Conservation (phyloP, 1,140 invertebrate species). For the Fopius arisanus region DNA sequence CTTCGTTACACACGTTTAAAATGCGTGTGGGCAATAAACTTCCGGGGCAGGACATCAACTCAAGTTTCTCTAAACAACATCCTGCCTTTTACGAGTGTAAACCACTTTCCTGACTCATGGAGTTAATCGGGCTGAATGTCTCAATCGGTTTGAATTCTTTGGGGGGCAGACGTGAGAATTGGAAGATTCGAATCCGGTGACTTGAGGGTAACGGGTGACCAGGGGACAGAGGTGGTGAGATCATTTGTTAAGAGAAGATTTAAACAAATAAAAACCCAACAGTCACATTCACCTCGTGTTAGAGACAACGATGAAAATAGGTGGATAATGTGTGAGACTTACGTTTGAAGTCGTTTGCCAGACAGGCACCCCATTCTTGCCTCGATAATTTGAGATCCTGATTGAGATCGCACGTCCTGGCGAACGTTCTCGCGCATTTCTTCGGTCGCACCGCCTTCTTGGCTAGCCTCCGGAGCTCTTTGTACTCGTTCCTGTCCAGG, state of each 20-base stretch:
- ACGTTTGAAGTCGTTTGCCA: conserved; percentile 73
- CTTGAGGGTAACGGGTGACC: no score
- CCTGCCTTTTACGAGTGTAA: conserved; percentile 23
- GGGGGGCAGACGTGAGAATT: not conserved
- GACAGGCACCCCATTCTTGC: conserved; percentile 85
- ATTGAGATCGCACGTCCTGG: conserved; percentile 84
- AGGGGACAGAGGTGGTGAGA: no score
- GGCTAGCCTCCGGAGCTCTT: conserved; percentile 79
- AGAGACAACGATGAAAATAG: not conserved
- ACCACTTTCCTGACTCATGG: conserved; percentile 10
- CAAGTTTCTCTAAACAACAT: conserved; percentile 29
- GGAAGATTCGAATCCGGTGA: not conserved
- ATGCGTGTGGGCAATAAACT: conserved; percentile 55
- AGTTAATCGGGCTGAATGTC: not conserved
- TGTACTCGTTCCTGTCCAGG: conserved; percentile 82
- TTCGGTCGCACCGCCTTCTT: conserved; percentile 87
- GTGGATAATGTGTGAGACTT: conserved; percentile 39
- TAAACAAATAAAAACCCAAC: not conserved
- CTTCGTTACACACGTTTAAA: conserved; percentile 27
- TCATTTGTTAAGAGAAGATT: not conserved
- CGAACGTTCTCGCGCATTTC: conserved; percentile 87
- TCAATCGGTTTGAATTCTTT: not conserved
- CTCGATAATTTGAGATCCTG: conserved; percentile 77
- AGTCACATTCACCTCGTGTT: conserved; percentile 10
- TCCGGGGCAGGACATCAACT: conserved; percentile 38